Base-by-base conservation (phyloP, 2,888 invertebrate genomes). In the Ephialtes manifestator region DNA sequence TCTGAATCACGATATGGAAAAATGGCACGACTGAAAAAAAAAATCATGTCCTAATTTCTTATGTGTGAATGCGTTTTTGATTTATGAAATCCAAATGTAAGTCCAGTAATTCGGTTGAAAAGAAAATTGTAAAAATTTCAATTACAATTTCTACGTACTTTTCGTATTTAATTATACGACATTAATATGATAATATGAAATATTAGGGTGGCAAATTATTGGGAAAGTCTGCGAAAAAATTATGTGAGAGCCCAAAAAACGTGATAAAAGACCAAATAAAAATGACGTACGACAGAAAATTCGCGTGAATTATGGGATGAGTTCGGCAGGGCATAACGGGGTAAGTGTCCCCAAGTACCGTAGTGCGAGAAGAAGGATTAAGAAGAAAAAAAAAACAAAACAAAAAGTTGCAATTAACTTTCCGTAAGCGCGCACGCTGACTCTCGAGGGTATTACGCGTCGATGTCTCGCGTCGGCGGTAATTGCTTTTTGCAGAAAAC, bases 401-500 rank as follows among this genome's bases (percentile, higher is more conserved):
- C 31, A 58, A 71, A 80, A 84, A 92, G 91, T 91, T 85, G 93
- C 91, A 93, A 93, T 92, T 92, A 93, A 93, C 90, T 91, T 88
- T 84, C 88, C 87, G 84, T 28, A 67, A 65, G 77, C 74, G 68
- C 87, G 88, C 85, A 85, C 88, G 86, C 84, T 88, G 76, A 58
- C 75, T 67, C 53, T 24, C 31, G 71, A 60, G 75, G 81, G 87
- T 87, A 88, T 88, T 87, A 88, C 85, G 74, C 85, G 90, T 87
- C 89, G 90, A 89, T 91, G 92, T 92, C 79, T 82, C 90, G 92
- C 92, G 92, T 91, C 92, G 91, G 92, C 91, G 87, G 93, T 93
- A 93, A 93, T 93, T 93, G 93, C 90, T 92, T 92, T 86, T 93
- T 93, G 91, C 92, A 90, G 92, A 92, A 92, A 91, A 93, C 90